Evolutionary conservation across 2,797 vertebrate species (phyloP), one percentile per base, ranked within the genome.

Genomic region (Galagoides demidoff): DNA sequence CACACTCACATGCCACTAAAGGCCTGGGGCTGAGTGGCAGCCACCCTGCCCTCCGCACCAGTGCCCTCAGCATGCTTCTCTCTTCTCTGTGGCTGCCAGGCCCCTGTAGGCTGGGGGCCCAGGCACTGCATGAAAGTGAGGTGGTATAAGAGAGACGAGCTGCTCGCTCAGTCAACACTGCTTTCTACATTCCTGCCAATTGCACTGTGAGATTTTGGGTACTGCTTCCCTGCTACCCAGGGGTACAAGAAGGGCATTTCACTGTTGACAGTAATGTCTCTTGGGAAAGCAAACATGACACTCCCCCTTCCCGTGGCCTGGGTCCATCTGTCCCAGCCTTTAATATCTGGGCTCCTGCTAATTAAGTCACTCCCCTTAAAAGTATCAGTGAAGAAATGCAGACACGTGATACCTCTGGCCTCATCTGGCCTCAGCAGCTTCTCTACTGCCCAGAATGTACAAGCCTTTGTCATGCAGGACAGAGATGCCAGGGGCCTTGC

Each of bases 231-330:
- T 25, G 57, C 25, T 39, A 76, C 68, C 83, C 31, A 37, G 34
- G 74, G 17, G 12, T 0, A 8, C 49, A 34, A 31, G 68, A 76
- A 70, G 49, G 20, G 31, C 57, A 37, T 23, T 82, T 49, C 85
- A 13, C 0, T 29, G 23, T 17, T 1, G 9, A 45, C 10, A 9
- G 29, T 27, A 29, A 61, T 12, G 5, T 31, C 73, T 66, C 43
- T 9, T 8, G 8, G 13, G 59, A 25, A 73, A 79, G 23, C 29
- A 55, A 9, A 14, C 57, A 0, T 4, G 13, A 19, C 9, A 12
- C 2, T 79, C 37, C 55, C 16, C 55, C 22, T 79, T 34, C 37
- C 1, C 39, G 0, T 6, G 17, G 49, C 57, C 57, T 39, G 27
- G 8, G 7, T 20, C 59, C 85, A 27, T 22, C 0, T 34, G 68